Evolutionary conservation across 2,113 vertebrate genomes (phyloP).

Genomic region (Forbesichthys agassizii): DNA sequence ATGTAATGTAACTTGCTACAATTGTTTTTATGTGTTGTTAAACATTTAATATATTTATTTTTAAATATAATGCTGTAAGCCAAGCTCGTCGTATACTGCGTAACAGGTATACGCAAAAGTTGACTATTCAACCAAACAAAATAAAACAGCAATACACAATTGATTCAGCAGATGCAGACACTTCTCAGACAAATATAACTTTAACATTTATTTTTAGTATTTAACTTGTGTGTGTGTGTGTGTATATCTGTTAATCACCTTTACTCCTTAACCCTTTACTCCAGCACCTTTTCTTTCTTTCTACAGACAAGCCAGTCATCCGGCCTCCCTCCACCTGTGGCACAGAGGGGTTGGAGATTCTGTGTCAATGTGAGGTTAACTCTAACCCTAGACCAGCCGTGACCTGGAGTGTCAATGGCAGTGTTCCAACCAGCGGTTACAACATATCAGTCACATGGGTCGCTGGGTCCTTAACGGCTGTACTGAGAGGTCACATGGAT

Average conservation of each 20-base stretch:
- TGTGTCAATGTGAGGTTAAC: constrained; percentile 70
- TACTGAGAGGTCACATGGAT: constrained; percentile 59
- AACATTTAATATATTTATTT: no score
- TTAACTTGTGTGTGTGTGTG: no score
- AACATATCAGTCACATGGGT: constrained; percentile 57
- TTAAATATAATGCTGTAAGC: no score
- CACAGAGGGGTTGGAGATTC: constrained; percentile 35
- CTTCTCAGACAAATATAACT: neutral
- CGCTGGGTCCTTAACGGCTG: constrained; percentile 32
- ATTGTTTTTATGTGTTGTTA: no score
- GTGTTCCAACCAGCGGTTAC: constrained; percentile 48
- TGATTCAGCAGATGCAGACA: no score
- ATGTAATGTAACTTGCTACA: no score
- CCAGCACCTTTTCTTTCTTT: constrained; percentile 14
- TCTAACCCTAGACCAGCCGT: constrained; percentile 74
- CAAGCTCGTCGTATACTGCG: no score
- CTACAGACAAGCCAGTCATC: constrained; percentile 67
- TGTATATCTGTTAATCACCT: no score
- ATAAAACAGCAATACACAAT: no score
- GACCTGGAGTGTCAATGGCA: constrained; percentile 77
- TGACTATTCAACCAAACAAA: no score
- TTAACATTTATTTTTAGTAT: no score
- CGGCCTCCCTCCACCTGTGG: constrained; percentile 64
- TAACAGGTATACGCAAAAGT: no score
- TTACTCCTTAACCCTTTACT: neutral